These are phyloP conservation scores for Pocillopora grandis DNA, from an alignment of 92 coral and sea anemone species.

Conservation along the genomic window DNA sequence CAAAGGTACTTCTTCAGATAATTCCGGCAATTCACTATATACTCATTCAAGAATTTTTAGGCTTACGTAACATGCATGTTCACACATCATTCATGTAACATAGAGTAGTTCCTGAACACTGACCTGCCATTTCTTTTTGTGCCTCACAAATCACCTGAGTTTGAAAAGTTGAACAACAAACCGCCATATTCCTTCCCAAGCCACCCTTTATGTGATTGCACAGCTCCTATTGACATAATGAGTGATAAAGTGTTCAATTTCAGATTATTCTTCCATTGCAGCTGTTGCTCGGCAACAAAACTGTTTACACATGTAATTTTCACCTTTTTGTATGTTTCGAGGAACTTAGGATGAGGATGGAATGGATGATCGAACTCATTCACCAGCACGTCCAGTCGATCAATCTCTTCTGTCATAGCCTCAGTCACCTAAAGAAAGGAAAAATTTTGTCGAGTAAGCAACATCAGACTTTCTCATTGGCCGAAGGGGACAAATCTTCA, in stretches of 20 bases:
- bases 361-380: constrained; percentile 97
- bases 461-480: too few relatives aligned
- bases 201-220: constrained; percentile 83
- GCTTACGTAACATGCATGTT: too few relatives aligned
- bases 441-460: neutral
- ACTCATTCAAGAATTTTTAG: too few relatives aligned
- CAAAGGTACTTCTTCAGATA: too few relatives aligned
- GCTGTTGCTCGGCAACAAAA: too few relatives aligned
- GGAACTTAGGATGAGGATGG: constrained; percentile 93
- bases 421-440: constrained; percentile 77
- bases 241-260: neutral
- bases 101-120: neutral
- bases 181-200: constrained; percentile 85
- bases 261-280: neutral
- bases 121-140: constrained; percentile 88
- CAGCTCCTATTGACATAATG: constrained; percentile 54
- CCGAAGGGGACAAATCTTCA: too few relatives aligned
- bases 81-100: too few relatives aligned
- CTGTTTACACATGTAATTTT: neutral
- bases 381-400: constrained; percentile 85
- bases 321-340: constrained; percentile 90
- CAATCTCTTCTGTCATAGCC: constrained; percentile 98
- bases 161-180: constrained; percentile 87
- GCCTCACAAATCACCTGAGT: constrained; percentile 85
- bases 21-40: too few relatives aligned